A percentile compares a stretch with the other conserved stretches of the same genome.
These are phyloP conservation scores for Enteromius thamalakanensis DNA, from an alignment of 2,797 vertebrate species.

Conservation along the genomic window DNA sequence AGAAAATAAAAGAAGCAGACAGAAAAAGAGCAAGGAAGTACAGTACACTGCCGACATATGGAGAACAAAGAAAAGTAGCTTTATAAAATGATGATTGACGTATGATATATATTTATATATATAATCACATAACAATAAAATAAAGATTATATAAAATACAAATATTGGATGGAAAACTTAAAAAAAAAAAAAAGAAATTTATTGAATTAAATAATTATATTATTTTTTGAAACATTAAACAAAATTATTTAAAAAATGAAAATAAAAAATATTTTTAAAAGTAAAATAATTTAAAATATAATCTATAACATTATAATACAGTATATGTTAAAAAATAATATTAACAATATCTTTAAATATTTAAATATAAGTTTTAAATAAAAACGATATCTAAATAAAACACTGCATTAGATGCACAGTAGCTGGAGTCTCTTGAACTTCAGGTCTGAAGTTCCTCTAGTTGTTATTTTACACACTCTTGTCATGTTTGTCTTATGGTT, in stretches of 20 bases:
- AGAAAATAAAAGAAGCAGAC: slow-evolving; percentile 43
- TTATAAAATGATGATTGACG: background rate
- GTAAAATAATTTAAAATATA: background rate
- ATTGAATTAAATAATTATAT: too few species aligned
- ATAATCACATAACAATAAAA: too few species aligned
- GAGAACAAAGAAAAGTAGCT: slow-evolving; percentile 18
- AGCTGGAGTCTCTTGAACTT: background rate
- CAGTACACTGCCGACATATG: background rate
- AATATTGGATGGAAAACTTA: background rate
- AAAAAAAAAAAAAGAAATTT: too few species aligned
- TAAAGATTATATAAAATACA: too few species aligned
- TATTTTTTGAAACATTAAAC: background rate
- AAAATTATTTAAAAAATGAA: background rate
- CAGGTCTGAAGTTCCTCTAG: background rate
- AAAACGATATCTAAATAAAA: background rate
- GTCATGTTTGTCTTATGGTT: background rate
- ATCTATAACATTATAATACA: background rate
- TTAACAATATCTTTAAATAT: too few species aligned
- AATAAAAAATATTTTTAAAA: background rate
- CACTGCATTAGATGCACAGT: background rate
- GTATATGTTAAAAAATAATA: too few species aligned
- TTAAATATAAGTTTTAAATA: too few species aligned
- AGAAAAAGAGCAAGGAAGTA: slow-evolving; percentile 43
- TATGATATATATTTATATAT: too few species aligned
- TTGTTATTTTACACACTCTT: background rate